Base-by-base conservation (phyloP, 1,140 invertebrate genomes). In the Plutomurus gul region DNA sequence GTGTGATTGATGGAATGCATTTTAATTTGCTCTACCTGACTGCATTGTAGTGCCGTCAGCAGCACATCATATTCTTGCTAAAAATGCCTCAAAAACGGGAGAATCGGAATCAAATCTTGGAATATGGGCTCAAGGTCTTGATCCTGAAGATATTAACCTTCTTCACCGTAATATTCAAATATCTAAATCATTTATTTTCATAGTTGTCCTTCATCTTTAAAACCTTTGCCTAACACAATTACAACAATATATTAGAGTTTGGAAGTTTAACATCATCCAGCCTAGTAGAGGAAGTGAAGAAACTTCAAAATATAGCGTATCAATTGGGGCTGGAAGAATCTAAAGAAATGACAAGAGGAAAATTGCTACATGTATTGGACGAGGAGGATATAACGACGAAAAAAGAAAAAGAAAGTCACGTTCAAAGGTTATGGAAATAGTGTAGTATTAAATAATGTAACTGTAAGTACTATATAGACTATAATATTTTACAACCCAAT, bases 261-360 rank as follows among this genome's bases (percentile, higher is more conserved):
- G 92, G 93, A 25, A 91, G 91, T 80, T 86, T 98, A 72, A 90
- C 94, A 20, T 91, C 92, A 76, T 90, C 92, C 75, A 91, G 92
- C 84, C 87, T 98, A 39, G 92, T 98, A 80, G 91, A 93, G 80
- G 96, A 97, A 90, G 94, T 98, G 0, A 94, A 95, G 86, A 94
- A 94, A 85, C 87, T 98, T 22, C 95, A 98, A 85, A 96, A 98
- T 85, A 88, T 94, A 36, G 95, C 96, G 6, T 98, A 97, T 87
- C 94, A 96, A 85, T 87, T 99, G 22, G 96, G 96, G 7, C 86
- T 96, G 13, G 95, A 97, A 85, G 96, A 99, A 89, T 92, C 95
- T 0, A 96, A 96, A 86, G 96, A 98, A 89, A 96, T 98, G 93
- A 97, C 96, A 0, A 88, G 96, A 83, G 96, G 96, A 40, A 97